Conservation (phyloP, 2,113 vertebrate genomes). For the Phasianus colchicus region DNA sequence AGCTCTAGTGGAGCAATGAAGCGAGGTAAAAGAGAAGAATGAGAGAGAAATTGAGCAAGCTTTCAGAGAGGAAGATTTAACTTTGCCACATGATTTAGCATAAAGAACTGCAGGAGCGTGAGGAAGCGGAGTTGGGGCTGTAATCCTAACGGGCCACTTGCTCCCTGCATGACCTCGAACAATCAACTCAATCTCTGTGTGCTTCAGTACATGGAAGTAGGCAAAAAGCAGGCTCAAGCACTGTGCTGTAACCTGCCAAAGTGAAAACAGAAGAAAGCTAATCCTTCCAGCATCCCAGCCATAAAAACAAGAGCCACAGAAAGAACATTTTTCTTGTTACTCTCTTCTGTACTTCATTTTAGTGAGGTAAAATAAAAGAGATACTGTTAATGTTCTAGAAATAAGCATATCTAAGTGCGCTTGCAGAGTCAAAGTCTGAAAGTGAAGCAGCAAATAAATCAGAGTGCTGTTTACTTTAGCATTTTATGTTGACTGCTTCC, state of each 20-base stretch:
- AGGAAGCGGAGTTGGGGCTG: neutral
- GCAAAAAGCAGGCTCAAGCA: neutral
- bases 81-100: neutral
- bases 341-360: neutral
- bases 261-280: neutral
- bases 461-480: neutral
- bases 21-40: slow-evolving; percentile 16
- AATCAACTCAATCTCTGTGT: neutral
- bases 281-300: neutral
- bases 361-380: neutral
- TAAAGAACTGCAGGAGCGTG: neutral
- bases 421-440: neutral
- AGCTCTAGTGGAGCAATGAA: neutral
- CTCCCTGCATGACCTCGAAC: neutral
- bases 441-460: neutral
- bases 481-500: neutral
- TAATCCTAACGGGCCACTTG: neutral
- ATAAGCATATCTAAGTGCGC: neutral
- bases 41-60: neutral
- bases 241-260: neutral
- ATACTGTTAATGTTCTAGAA: neutral
- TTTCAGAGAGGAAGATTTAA: neutral
- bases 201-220: neutral
- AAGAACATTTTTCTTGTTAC: neutral
- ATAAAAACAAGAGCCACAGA: neutral